A percentile compares a stretch with the other conserved stretches of the same genome.
phyloP scores from a whole-genome alignment of 2,888 invertebrate genomes.

The Drosophila pseudotalamancana region DNA sequence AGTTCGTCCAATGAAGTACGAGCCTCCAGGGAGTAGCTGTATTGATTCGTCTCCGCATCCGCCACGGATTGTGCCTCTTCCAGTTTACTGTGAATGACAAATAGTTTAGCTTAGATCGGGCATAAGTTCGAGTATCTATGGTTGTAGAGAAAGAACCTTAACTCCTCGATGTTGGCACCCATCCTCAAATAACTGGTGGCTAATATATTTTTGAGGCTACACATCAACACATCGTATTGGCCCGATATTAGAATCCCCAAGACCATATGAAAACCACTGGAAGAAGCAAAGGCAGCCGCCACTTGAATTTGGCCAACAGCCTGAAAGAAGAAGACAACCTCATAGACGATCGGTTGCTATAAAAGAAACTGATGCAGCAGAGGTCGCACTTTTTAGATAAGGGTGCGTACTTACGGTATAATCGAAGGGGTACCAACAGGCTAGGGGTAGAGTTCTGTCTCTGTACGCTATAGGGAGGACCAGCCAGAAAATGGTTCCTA shows the following conservation, averaged over 20 bases:
- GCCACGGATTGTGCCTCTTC: conserved; percentile 52
- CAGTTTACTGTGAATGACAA: conserved; percentile 56
- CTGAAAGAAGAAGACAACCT: conserved; percentile 76
- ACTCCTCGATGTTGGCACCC: conserved; percentile 41
- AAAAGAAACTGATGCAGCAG: too few species aligned
- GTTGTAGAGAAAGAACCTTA: conserved; percentile 50
- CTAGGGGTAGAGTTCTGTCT: conserved; percentile 73
- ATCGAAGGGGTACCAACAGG: conserved; percentile 82
- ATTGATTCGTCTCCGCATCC: conserved; percentile 68
- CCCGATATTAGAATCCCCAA: conserved; percentile 74
- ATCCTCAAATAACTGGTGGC: conserved; percentile 67
- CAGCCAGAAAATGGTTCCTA: conserved; percentile 47
- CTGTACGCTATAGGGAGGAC: conserved; percentile 67
- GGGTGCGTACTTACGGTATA: conserved; percentile 53
- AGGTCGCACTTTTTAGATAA: not conserved
- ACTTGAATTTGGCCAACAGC: conserved; percentile 81
- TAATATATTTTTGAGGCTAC: conserved; percentile 80
- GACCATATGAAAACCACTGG: conserved; percentile 81
- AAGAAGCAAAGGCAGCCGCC: conserved; percentile 71
- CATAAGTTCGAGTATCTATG: too few species aligned
- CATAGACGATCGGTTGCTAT: conserved; percentile 72
- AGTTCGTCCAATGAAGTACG: conserved; percentile 30
- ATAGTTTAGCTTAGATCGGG: too few species aligned
- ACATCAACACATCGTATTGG: conserved; percentile 79
- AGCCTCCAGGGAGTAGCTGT: conserved; percentile 61